phyloP scores from a whole-genome alignment of 2,797 vertebrate genomes.

The Neosilurus mollespiculum region DNA sequence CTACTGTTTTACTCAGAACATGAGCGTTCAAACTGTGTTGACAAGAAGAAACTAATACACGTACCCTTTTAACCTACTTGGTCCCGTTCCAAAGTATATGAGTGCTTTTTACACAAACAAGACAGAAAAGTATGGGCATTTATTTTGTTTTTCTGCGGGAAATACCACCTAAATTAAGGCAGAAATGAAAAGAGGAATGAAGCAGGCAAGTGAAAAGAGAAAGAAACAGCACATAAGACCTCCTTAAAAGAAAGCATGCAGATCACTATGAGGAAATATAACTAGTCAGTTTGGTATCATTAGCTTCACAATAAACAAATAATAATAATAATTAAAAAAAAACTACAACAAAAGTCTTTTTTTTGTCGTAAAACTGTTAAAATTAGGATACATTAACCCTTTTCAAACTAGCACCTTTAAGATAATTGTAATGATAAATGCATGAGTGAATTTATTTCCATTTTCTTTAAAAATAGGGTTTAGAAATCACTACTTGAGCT shows the following conservation, averaged over 20 bases:
- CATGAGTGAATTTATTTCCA: neutral
- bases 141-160: conserved; percentile 67
- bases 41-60: conserved; percentile 79
- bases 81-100: conserved; percentile 82
- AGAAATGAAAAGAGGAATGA: conserved; percentile 66
- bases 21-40: conserved; percentile 75
- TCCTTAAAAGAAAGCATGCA: conserved; percentile 69
- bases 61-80: conserved; percentile 83
- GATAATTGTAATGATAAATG: neutral
- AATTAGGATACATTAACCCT: neutral
- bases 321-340: too few species aligned
- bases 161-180: conserved; percentile 68
- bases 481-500: neutral
- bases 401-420: conserved; percentile 4
- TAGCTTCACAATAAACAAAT: neutral
- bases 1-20: conserved; percentile 71
- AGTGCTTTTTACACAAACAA: conserved; percentile 82
- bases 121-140: conserved; percentile 81
- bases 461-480: neutral
- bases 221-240: conserved; percentile 66
- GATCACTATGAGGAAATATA: conserved; percentile 54
- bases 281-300: conserved; percentile 17
- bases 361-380: neutral
- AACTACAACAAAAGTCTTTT: too few species aligned
- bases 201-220: conserved; percentile 63